Evolutionary conservation across 1,140 invertebrate genomes (phyloP).

Genomic region (Drosophila triauraria): DNA sequence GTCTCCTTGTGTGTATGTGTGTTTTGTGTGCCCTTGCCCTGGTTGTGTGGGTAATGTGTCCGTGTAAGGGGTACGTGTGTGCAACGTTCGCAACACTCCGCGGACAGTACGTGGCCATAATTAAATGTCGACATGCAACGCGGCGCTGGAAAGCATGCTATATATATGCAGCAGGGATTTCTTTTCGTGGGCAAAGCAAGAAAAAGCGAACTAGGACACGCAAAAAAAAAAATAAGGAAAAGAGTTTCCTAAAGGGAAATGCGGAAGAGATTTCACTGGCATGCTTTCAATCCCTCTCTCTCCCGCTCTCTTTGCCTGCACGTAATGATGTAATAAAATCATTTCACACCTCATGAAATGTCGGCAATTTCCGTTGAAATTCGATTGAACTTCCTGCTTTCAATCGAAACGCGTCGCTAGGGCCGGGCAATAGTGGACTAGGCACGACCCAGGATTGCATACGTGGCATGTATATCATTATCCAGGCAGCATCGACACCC

Average conservation of each 20-base stretch:
- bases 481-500: slow-evolving; percentile 33
- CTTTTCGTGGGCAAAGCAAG: slow-evolving; percentile 22
- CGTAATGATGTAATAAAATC: slow-evolving; percentile 85
- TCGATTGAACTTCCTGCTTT: slow-evolving; percentile 79
- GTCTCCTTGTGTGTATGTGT: background rate
- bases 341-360: slow-evolving; percentile 85
- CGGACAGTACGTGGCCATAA: slow-evolving; percentile 71
- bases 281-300: slow-evolving; percentile 23
- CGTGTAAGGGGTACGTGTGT: slow-evolving; percentile 5
- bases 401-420: slow-evolving; percentile 19
- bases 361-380: slow-evolving; percentile 84
- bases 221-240: background rate
- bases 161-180: slow-evolving; percentile 28
- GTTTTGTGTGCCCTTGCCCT: slow-evolving; percentile 24
- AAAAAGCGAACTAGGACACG: slow-evolving; percentile 27
- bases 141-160: slow-evolving; percentile 47
- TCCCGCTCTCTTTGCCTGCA: slow-evolving; percentile 52
- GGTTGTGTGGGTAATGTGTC: slow-evolving; percentile 18
- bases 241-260: slow-evolving; percentile 13
- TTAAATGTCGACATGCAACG: slow-evolving; percentile 82
- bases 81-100: slow-evolving; percentile 38
- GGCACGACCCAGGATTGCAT: slow-evolving; percentile 67
- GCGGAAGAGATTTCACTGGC: slow-evolving; percentile 13
- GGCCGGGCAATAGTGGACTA: slow-evolving; percentile 54
- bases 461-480: slow-evolving; percentile 83